Percentiles rank a stretch among this genome's conserved stretches.
Conservation (phyloP, 1,140 invertebrate species). For the Aphelenchoides fujianensis region DNA sequence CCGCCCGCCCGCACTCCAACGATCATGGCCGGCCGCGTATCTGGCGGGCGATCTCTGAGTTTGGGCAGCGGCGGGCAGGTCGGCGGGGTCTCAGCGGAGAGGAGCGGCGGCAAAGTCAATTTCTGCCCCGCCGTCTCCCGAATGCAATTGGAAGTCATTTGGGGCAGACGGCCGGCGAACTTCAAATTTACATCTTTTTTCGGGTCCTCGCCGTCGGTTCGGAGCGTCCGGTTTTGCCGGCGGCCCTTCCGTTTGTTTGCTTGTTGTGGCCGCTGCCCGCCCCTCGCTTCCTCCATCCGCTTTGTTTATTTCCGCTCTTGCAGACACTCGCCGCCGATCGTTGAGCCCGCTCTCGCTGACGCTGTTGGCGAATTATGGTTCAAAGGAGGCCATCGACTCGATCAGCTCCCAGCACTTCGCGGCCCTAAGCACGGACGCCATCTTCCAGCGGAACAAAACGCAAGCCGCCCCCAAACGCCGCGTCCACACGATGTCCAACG, state of each 20-base stretch:
- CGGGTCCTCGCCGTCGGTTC: background rate
- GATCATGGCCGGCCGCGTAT: no score
- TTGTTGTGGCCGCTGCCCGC: background rate
- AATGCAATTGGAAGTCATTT: background rate
- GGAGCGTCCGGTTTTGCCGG: no score
- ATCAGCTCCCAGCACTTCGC: background rate
- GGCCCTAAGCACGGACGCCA: background rate
- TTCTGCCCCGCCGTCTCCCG: background rate
- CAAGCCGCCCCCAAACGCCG: background rate
- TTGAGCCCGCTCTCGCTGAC: slow-evolving; percentile 35
- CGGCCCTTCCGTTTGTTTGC: background rate
- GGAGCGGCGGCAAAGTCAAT: background rate
- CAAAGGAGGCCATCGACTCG: slow-evolving; percentile 18
- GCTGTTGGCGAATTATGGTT: slow-evolving; percentile 35
- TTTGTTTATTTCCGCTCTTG: background rate
- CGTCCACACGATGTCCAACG: slow-evolving; percentile 25
- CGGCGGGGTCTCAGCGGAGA: no score
- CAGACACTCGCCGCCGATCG: slow-evolving; percentile 26
- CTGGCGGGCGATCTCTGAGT: no score
- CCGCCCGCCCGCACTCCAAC: no score
- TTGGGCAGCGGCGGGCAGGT: no score
- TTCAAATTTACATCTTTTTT: slow-evolving; percentile 4
- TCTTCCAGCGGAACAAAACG: background rate
- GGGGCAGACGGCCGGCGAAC: background rate
- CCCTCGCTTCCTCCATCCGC: background rate